Base-by-base conservation (phyloP, 1,140 invertebrate genomes). In the Zaprionus tsacasi region DNA sequence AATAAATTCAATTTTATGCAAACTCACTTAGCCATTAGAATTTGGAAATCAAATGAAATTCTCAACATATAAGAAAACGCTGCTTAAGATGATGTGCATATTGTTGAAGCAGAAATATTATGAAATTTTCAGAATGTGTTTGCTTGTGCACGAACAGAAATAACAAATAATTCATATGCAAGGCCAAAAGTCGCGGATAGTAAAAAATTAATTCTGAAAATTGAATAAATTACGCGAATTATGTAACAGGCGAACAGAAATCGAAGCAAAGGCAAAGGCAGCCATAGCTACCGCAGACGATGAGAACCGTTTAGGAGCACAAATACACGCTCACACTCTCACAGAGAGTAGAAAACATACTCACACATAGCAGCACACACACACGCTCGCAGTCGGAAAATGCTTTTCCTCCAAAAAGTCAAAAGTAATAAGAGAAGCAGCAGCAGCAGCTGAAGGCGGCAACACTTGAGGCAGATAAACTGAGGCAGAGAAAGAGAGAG, bases 151-250 rank as follows among this genome's bases (percentile, higher is more conserved):
- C 27, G 0, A 35, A 35, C 33, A 10, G 60, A 52, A 70, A 71
- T 45, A 74, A 38, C 60, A 76, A 70, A 75, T 61, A 66, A 65
- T 60, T 70, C 67, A 79, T 72, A 72, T 80, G 57, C 68, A 71
- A 21, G 43, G 61, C 38, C 35, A 60, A 76, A 83, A 83, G 17
- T 67, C 68, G 70, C 73, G 78, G 69, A 64, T 81, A 55, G 72
- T 82, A 91, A 91, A 91, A 91, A 91, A 79, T 88, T 87, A 89
- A 91, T 91, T 90, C 87, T 74, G 76, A 91, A 90, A 91, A 91
- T 91, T 91, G 90, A 91, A 91, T 91, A 91, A 91, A 91, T 91
- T 91, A 91, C 90, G 90, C 89, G 90, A 91, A 91, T 91, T 79
- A 89, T 70, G 76, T 87, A 91, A 70, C 86, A 90, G 90, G 90